Conservation (phyloP, 2,113 vertebrate species). For the Callipepla californica region DNA sequence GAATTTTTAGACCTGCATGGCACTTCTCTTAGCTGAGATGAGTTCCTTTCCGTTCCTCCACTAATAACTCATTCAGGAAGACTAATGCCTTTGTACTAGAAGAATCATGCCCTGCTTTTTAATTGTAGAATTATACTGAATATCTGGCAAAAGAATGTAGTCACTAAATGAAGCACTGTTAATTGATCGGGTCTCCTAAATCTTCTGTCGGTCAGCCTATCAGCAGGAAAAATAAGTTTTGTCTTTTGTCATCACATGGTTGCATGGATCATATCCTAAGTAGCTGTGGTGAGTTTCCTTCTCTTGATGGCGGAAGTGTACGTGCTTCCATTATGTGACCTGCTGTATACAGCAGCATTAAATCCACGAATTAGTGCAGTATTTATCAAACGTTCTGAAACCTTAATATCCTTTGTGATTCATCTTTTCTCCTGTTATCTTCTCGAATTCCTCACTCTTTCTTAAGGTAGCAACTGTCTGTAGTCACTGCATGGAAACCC, state of each 20-base stretch:
- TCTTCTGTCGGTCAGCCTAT: background rate
- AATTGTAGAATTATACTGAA: background rate
- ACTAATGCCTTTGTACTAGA: background rate
- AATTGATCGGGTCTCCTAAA: background rate
- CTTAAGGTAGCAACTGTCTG: fast-evolving
- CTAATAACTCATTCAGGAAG: background rate
- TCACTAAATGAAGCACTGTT: background rate
- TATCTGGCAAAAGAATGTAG: background rate
- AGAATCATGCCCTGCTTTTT: background rate
- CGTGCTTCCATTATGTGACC: background rate
- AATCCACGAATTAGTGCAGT: background rate
- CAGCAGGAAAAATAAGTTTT: background rate
- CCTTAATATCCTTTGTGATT: background rate
- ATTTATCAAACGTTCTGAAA: background rate
- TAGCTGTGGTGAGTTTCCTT: background rate
- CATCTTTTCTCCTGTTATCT: background rate
- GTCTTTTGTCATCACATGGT: background rate
- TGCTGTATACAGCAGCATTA: background rate
- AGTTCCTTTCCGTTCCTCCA: background rate
- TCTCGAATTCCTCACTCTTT: background rate
- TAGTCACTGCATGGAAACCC: background rate
- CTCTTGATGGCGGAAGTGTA: background rate
- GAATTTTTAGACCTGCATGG: background rate
- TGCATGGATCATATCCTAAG: background rate
- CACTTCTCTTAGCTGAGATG: background rate